Conservation (phyloP, 2,113 vertebrate species). For the Callipepla squamata region DNA sequence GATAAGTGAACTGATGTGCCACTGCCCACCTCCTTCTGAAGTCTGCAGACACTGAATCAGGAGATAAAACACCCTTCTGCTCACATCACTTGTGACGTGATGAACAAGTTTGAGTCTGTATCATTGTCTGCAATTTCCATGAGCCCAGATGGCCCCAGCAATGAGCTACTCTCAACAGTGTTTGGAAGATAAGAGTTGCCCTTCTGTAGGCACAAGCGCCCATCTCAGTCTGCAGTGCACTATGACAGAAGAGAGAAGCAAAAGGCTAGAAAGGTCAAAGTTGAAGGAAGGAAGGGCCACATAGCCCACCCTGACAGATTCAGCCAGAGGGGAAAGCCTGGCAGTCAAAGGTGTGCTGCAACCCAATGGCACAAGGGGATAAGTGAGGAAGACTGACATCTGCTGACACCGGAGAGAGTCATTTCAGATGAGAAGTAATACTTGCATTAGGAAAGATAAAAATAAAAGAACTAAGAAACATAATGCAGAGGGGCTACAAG, state of each 20-base stretch:
- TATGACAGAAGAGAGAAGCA: rapidly evolving
- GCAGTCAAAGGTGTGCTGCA: neutral
- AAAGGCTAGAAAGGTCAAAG: neutral
- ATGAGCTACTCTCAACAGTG: neutral
- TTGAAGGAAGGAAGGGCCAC: neutral
- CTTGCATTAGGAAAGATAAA: neutral
- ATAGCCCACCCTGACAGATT: neutral
- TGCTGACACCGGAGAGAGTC: neutral
- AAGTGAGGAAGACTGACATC: neutral
- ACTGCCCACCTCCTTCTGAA: neutral
- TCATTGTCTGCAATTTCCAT: neutral
- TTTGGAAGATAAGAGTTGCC: neutral
- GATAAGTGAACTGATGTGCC: neutral
- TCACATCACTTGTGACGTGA: neutral
- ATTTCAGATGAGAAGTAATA: neutral
- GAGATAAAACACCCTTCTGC: neutral
- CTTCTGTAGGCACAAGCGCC: neutral
- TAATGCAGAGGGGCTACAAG: neutral
- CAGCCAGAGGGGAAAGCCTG: neutral
- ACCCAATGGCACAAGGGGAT: neutral
- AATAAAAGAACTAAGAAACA: neutral
- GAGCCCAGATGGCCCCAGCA: neutral
- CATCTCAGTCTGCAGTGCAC: neutral
- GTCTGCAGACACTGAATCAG: neutral
- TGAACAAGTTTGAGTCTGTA: neutral